These are phyloP conservation scores for Eonycteris spelaea DNA, from an alignment of 2,113 vertebrate genomes.

Conservation along the genomic window DNA sequence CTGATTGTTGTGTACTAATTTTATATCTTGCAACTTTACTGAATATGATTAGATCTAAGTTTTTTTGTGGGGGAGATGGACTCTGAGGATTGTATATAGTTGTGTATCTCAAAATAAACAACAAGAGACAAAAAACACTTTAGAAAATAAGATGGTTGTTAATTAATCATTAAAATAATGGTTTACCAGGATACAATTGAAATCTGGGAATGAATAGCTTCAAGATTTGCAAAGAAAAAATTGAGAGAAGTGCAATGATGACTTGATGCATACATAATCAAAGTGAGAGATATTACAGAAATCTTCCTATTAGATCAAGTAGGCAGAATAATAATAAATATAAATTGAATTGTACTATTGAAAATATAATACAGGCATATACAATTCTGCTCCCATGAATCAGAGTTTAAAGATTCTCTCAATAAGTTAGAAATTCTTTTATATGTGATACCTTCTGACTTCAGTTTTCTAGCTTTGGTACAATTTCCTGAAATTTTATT, in stretches of 20 bases:
- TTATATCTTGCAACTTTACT: neutral
- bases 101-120: neutral
- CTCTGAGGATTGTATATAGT: neutral
- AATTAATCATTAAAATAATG: constrained; percentile 11
- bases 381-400: neutral
- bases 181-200: neutral
- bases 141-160: neutral
- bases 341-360: neutral
- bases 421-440: constrained; percentile 15
- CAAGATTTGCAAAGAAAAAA: neutral
- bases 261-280: neutral
- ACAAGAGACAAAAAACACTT: neutral
- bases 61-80: neutral
- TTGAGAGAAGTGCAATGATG: neutral
- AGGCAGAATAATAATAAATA: neutral
- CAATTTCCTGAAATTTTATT: constrained; percentile 11
- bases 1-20: neutral
- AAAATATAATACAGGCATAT: neutral
- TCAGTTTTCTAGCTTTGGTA: neutral
- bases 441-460: constrained; percentile 11
- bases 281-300: neutral
- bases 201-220: neutral
- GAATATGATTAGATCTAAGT: neutral
- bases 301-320: neutral
- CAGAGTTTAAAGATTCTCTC: neutral